Conservation (phyloP, 2,888 invertebrate genomes). For the Coenonympha arcania region DNA sequence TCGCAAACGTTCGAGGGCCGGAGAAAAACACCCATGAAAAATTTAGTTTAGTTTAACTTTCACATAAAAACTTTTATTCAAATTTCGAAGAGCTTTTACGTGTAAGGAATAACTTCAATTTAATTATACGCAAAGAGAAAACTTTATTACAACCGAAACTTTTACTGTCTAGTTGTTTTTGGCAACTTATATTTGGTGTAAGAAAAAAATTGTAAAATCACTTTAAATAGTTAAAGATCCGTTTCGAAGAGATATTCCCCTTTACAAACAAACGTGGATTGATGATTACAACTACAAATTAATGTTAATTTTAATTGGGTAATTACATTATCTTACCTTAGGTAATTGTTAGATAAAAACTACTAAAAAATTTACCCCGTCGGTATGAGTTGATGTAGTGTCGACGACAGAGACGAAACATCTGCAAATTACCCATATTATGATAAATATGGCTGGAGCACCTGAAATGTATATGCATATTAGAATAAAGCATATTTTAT, state of each 20-base stretch:
- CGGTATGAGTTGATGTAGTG: conserved; percentile 52
- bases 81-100: not conserved
- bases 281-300: not conserved
- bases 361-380: conserved; percentile 49
- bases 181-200: too few relatives aligned
- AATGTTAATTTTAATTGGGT: too few relatives aligned
- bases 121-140: too few relatives aligned
- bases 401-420: conserved; percentile 55
- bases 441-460: conserved; percentile 63
- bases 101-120: not conserved
- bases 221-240: not conserved
- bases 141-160: too few relatives aligned
- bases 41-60: not conserved
- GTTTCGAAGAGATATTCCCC: too few relatives aligned
- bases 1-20: not conserved
- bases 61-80: not conserved
- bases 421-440: conserved; percentile 63
- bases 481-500: too few relatives aligned
- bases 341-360: too few relatives aligned
- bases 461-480: conserved; percentile 46
- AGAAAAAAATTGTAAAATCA: too few relatives aligned
- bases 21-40: not conserved
- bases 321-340: too few relatives aligned
- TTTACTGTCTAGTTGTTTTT: not conserved
- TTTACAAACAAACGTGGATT: too few relatives aligned